Evolutionary conservation across 2,797 vertebrate species (phyloP), one percentile per base, ranked within the genome.

Genomic region (Sebastes jordani): DNA sequence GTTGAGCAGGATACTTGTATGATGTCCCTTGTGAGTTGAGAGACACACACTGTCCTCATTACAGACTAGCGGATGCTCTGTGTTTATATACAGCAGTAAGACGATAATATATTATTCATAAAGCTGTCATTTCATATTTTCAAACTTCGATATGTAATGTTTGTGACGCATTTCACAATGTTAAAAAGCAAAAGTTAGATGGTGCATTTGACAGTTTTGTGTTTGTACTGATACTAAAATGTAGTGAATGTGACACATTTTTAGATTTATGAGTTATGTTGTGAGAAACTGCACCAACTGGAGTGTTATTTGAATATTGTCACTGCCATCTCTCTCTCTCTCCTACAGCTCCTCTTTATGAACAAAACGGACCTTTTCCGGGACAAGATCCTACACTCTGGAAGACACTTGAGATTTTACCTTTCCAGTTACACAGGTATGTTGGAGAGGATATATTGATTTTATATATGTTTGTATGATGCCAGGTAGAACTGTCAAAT

Each of bases 311-410:
- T 71, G 1, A 55, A 55, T 64, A 13, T 36, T 62, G 8, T 70
- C 1, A 25, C n/a, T 60, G 13, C 30, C 61, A 7, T 38, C 42
- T 54, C 38, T 42, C 38, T 42, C 42, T 29, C 29, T 54, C 49
- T 80, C 11, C 38, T 62, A 27, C 82, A 96, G 95, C 93, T 95
- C 90, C 89, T 96, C 59, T 93, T 95, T 11, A 91, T 96, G 92
- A 96, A 96, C 83, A 96, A 96, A 94, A 92, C 86, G 0, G 95
- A 96, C 84, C 91, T 96, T 79, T 95, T 96, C 86, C 82, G 56
- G 77, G 78, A 94, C 78, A 96, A 95, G 90, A 95, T 95, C 78
- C 80, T 92, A 5, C 71, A 84, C 71, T 94, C 92, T 46, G 91
- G 90, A 69, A 91, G 95, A 82, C 95, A 94, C 73, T 73, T 95